Percentiles rank a stretch among this genome's conserved stretches.
phyloP scores from a whole-genome alignment of 2,113 vertebrate genomes.

The Eptatretus burgeri region DNA sequence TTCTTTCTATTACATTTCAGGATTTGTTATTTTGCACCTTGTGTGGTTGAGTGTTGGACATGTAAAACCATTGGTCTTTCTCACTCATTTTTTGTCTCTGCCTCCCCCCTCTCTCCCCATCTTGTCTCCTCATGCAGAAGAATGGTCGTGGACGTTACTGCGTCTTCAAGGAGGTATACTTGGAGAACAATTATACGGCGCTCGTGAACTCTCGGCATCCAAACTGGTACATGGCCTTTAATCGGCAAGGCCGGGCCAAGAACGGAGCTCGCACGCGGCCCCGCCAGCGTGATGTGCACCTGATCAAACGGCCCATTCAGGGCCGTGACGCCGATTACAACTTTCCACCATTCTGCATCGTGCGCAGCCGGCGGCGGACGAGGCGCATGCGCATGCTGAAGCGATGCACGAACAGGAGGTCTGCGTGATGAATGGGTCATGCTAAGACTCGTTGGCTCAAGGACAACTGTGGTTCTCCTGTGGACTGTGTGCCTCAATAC shows the following conservation, averaged over 20 bases:
- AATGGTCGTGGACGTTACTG: slow-evolving; percentile 1
- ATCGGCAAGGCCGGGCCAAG: slow-evolving; percentile 1
- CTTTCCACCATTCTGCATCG: slow-evolving; percentile 2
- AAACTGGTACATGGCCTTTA: slow-evolving; percentile 4
- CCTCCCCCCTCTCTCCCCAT: background rate
- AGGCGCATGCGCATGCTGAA: slow-evolving; percentile 4
- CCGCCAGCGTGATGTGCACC: slow-evolving; percentile 4
- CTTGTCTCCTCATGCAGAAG: background rate
- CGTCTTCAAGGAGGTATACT: slow-evolving; percentile 1
- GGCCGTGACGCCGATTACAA: background rate
- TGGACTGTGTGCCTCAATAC: no score
- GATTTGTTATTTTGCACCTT: no score
- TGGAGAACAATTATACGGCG: slow-evolving; percentile 5
- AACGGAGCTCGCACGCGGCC: slow-evolving; percentile 4
- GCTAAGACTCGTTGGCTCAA: no score
- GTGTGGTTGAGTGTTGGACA: no score
- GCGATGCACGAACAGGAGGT: background rate
- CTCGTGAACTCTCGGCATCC: slow-evolving; percentile 1
- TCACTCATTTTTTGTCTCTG: background rate
- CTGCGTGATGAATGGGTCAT: no score
- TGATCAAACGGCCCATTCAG: background rate
- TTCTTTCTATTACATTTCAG: no score
- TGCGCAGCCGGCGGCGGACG: slow-evolving; percentile 3
- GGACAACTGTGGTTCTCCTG: no score
- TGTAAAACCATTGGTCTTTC: no score